Percentiles rank a stretch among this genome's conserved stretches.
phyloP scores from a whole-genome alignment of 2,797 vertebrate genomes.

The Zenarchopterus dispar region DNA sequence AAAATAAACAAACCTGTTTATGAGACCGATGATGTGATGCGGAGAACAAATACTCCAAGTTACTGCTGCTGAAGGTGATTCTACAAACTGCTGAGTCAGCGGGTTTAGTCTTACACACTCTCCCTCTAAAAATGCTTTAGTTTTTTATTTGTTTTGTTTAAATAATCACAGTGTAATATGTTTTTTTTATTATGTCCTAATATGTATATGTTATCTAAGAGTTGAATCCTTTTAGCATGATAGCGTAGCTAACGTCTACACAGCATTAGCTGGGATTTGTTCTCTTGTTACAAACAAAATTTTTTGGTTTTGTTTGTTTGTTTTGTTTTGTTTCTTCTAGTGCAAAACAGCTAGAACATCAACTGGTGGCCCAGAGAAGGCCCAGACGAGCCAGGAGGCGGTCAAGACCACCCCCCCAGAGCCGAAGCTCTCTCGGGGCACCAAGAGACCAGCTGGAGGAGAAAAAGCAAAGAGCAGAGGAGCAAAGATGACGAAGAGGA shows the following conservation, averaged over 20 bases:
- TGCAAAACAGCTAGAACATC: slow-evolving; percentile 54
- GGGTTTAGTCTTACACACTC: too few species aligned
- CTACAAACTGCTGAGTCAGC: too few species aligned
- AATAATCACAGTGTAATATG: too few species aligned
- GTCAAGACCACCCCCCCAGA: slow-evolving; percentile 50
- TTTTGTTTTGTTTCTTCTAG: slow-evolving; percentile 56
- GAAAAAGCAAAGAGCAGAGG: slow-evolving; percentile 28
- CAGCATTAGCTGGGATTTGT: neutral
- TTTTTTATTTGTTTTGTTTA: too few species aligned
- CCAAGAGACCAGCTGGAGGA: slow-evolving; percentile 67
- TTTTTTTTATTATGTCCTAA: too few species aligned
- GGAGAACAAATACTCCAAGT: too few species aligned
- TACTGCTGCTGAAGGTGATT: too few species aligned
- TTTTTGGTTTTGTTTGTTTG: neutral
- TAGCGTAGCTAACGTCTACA: neutral
- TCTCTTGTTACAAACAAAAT: neutral
- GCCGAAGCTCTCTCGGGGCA: slow-evolving; percentile 67
- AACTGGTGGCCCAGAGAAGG: slow-evolving; percentile 39
- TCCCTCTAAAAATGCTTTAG: too few species aligned
- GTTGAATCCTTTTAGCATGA: neutral
- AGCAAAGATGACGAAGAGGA: slow-evolving; percentile 74
- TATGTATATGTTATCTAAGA: too few species aligned
- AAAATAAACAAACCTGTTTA: too few species aligned
- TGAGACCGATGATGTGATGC: too few species aligned
- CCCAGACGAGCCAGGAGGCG: slow-evolving; percentile 35